Evolutionary conservation across 1,140 invertebrate species (phyloP).

Genomic region (Pachypeltis micranthus): DNA sequence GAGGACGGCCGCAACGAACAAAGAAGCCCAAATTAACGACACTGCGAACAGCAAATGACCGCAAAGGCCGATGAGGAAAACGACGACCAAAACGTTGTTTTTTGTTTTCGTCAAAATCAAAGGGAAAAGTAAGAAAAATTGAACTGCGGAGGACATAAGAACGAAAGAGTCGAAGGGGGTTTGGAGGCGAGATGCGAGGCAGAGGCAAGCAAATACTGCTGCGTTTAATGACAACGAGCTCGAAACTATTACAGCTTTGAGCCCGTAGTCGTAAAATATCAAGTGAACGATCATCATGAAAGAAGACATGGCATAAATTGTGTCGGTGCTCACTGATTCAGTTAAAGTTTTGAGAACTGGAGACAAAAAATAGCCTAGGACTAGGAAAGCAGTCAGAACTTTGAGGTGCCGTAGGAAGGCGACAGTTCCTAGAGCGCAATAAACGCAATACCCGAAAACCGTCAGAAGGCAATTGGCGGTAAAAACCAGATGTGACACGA

Average conservation of each 20-base stretch:
- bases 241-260: conserved; percentile 63
- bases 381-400: conserved; percentile 63
- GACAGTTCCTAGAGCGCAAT: conserved; percentile 34
- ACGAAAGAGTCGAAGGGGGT: conserved; percentile 78
- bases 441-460: conserved; percentile 44
- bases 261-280: conserved; percentile 83
- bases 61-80: conserved; percentile 30
- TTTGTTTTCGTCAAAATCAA: conserved; percentile 52
- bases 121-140: conserved; percentile 80
- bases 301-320: conserved; percentile 83
- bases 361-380: conserved; percentile 73
- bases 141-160: conserved; percentile 69
- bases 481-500: conserved; percentile 48
- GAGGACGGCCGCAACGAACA: conserved; percentile 46
- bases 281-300: conserved; percentile 80
- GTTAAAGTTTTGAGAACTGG: conserved; percentile 89
- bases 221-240: conserved; percentile 80
- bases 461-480: conserved; percentile 41
- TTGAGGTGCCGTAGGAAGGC: conserved; percentile 44
- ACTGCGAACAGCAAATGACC: background rate
- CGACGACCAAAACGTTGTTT: conserved; percentile 30
- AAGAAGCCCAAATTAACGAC: conserved; percentile 35
- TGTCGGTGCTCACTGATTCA: conserved; percentile 90
- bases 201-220: conserved; percentile 84
- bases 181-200: conserved; percentile 78